These are phyloP conservation scores for Muscicapa adusta DNA, from an alignment of 2,113 vertebrate genomes.

Conservation along the genomic window DNA sequence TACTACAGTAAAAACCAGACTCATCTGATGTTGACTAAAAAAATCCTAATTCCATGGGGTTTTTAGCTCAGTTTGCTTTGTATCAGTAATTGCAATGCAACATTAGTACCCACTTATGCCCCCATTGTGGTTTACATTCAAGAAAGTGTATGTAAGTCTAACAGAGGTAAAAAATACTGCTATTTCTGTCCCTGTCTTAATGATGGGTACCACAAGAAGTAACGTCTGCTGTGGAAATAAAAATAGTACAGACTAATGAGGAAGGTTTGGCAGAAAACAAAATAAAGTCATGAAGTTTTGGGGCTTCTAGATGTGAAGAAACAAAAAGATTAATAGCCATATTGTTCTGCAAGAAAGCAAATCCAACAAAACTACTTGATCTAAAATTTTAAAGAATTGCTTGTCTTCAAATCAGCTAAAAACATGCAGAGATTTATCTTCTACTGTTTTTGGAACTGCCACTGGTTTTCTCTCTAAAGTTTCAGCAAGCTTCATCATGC, in stretches of 20 bases:
- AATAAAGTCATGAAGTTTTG: background rate
- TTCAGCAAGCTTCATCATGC: background rate
- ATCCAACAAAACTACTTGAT: background rate
- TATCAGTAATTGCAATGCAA: background rate
- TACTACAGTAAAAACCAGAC: background rate
- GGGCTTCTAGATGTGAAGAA: background rate
- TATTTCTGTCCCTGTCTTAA: background rate
- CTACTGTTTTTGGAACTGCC: background rate
- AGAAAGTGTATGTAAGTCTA: background rate
- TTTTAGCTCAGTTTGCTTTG: background rate
- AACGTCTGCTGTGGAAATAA: background rate
- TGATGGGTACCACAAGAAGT: background rate
- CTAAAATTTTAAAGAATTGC: background rate
- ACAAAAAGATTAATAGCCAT: background rate
- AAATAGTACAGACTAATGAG: background rate
- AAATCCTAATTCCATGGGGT: background rate
- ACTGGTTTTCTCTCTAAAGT: background rate
- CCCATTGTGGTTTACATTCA: background rate
- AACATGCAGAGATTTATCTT: background rate
- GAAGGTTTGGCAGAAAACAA: background rate
- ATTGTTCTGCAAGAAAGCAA: background rate
- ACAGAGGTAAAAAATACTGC: background rate
- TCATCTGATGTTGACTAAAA: background rate
- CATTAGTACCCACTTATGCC: background rate
- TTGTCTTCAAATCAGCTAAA: background rate